Percentiles rank a stretch among this genome's conserved stretches.
phyloP scores from a whole-genome alignment of 2,113 vertebrate species.

The Dinomys branickii region DNA sequence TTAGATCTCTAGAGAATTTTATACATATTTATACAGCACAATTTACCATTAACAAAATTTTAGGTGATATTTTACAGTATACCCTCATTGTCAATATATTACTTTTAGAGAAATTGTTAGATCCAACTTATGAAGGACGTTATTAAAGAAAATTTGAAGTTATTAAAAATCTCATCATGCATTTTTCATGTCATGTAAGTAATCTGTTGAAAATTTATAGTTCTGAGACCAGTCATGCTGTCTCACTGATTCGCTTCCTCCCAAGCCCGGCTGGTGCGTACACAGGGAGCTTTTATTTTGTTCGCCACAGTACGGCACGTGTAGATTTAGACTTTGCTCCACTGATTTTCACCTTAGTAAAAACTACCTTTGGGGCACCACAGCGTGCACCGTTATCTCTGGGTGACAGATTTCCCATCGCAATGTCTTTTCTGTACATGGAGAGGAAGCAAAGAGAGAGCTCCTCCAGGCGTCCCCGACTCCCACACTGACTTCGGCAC shows the following conservation, averaged over 20 bases:
- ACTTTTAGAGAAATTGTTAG: slow-evolving; percentile 8
- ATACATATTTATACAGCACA: neutral
- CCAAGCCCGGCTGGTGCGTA: neutral
- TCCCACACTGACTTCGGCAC: neutral
- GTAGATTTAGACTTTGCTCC: neutral
- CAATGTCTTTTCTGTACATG: neutral
- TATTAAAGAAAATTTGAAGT: neutral
- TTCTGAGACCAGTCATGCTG: neutral
- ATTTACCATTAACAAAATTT: slow-evolving; percentile 21
- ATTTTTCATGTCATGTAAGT: slow-evolving; percentile 21
- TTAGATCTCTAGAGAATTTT: neutral
- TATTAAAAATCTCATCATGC: neutral
- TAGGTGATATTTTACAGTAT: neutral
- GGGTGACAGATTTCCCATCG: neutral
- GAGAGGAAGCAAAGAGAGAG: neutral
- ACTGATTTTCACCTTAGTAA: neutral
- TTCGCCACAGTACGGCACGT: neutral
- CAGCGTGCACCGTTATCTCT: neutral
- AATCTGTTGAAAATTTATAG: slow-evolving; percentile 29
- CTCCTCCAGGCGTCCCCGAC: neutral
- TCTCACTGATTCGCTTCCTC: neutral
- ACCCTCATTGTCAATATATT: neutral
- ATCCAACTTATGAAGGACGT: slow-evolving; percentile 9
- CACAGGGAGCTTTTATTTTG: neutral
- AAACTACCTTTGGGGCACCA: neutral